Evolutionary conservation across 2,113 vertebrate species (phyloP).

Genomic region (Daboia siamensis): DNA sequence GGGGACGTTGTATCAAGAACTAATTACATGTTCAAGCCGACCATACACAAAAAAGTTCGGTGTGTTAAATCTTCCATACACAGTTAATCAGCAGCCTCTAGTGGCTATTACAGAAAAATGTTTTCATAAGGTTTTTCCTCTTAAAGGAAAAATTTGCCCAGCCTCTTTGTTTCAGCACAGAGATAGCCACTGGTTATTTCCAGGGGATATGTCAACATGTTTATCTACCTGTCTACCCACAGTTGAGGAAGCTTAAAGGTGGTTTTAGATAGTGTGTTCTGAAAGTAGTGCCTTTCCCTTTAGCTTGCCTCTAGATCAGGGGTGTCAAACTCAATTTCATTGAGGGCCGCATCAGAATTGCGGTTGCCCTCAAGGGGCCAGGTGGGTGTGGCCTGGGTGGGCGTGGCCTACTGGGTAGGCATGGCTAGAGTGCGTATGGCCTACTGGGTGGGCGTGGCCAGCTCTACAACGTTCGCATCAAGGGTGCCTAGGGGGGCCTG

Average conservation of each 20-base stretch:
- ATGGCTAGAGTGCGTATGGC: too few relatives aligned
- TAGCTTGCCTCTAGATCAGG: neutral
- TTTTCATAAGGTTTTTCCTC: neutral
- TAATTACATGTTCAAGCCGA: neutral
- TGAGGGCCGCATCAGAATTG: too few relatives aligned
- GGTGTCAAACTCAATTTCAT: too few relatives aligned
- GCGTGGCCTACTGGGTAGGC: too few relatives aligned
- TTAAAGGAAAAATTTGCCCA: neutral
- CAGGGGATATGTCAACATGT: neutral
- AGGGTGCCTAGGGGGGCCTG: too few relatives aligned
- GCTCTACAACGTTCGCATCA: too few relatives aligned
- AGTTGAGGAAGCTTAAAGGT: neutral
- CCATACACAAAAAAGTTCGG: neutral
- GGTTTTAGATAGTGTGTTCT: neutral
- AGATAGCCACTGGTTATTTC: neutral
- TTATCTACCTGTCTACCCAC: neutral
- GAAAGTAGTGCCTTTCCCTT: neutral
- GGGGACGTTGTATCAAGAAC: neutral
- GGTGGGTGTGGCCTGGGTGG: too few relatives aligned
- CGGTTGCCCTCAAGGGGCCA: too few relatives aligned
- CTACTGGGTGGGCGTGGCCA: too few relatives aligned
- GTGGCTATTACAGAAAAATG: neutral
- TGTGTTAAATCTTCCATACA: neutral
- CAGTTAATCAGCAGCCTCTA: neutral
- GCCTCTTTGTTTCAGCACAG: neutral